Conservation (phyloP, 2,797 vertebrate genomes). For the Labroides dimidiatus region DNA sequence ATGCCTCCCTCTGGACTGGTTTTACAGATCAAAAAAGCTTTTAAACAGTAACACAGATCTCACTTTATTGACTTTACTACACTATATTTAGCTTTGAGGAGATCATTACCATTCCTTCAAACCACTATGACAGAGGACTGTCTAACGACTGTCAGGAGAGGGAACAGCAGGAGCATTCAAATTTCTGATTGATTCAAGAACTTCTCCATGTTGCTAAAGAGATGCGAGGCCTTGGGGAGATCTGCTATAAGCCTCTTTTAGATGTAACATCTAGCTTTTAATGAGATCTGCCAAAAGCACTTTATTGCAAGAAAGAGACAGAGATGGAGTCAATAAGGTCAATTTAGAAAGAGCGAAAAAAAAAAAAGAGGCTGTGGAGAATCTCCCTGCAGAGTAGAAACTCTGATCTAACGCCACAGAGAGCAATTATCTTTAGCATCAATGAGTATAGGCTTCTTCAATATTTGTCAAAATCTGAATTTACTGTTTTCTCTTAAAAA, state of each 20-base stretch:
- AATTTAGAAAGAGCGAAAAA: conserved; percentile 58
- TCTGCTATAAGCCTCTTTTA: conserved; percentile 59
- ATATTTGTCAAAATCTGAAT: conserved; percentile 21
- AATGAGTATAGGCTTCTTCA: conserved; percentile 25
- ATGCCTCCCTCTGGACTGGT: not conserved
- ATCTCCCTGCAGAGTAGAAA: conserved; percentile 54
- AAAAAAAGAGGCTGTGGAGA: conserved; percentile 40
- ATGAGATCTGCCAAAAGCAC: conserved; percentile 78
- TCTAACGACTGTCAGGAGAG: conserved; percentile 27
- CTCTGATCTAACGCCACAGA: conserved; percentile 25
- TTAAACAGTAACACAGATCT: conserved; percentile 2
- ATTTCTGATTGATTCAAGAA: conserved; percentile 70
- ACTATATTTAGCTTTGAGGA: conserved; percentile 23
- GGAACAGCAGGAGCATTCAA: conserved; percentile 39
- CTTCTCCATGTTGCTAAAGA: conserved; percentile 63
- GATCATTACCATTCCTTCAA: conserved; percentile 18
- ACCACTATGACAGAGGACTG: conserved; percentile 13
- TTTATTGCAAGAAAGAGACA: conserved; percentile 66
- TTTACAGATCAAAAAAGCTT: not conserved
- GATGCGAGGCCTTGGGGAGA: conserved; percentile 59
- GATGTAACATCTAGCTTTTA: conserved; percentile 62
- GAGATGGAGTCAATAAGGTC: conserved; percentile 71
- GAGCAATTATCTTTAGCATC: conserved; percentile 42
- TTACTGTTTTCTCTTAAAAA: conserved; percentile 1
- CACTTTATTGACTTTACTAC: conserved; percentile 11